Evolutionary conservation across 1,140 invertebrate species (phyloP).

Genomic region (Olivierus martensii): DNA sequence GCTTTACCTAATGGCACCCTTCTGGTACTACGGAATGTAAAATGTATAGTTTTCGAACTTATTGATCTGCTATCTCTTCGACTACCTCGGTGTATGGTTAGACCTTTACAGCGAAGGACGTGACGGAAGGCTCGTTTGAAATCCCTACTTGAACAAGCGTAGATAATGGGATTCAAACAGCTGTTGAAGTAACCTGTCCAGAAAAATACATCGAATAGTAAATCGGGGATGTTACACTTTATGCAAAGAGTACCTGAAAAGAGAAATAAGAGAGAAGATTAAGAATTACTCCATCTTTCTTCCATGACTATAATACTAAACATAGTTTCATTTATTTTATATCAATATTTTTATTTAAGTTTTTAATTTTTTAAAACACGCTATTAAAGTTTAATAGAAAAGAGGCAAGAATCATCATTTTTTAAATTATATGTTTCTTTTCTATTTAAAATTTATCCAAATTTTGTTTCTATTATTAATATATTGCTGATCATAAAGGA

Average conservation of each 20-base stretch:
- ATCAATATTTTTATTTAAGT: no score
- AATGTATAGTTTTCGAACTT: slow-evolving; percentile 14
- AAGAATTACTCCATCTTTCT: not conserved
- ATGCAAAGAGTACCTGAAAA: slow-evolving; percentile 35
- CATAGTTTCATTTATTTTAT: no score
- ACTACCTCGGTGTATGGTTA: slow-evolving; percentile 3
- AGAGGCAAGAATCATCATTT: no score
- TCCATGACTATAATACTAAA: no score
- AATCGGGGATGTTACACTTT: slow-evolving; percentile 30
- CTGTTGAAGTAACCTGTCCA: slow-evolving; percentile 60
- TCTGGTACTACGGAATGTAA: slow-evolving; percentile 12
- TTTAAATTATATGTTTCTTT: no score
- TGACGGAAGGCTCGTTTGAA: slow-evolving; percentile 39
- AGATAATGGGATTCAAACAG: slow-evolving; percentile 53
- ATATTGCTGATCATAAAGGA: no score
- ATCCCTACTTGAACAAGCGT: slow-evolving; percentile 42
- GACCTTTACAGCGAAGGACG: slow-evolving; percentile 27
- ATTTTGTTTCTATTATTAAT: no score
- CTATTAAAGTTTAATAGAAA: no score
- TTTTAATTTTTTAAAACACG: no score
- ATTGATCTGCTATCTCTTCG: slow-evolving; percentile 10
- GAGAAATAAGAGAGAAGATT: slow-evolving; percentile 5
- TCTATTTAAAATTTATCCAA: no score
- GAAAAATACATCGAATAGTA: slow-evolving; percentile 40
- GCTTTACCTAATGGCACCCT: not conserved